These are phyloP conservation scores for Epizoanthus scotinus DNA, from an alignment of 92 coral and sea anemone species.

Conservation along the genomic window DNA sequence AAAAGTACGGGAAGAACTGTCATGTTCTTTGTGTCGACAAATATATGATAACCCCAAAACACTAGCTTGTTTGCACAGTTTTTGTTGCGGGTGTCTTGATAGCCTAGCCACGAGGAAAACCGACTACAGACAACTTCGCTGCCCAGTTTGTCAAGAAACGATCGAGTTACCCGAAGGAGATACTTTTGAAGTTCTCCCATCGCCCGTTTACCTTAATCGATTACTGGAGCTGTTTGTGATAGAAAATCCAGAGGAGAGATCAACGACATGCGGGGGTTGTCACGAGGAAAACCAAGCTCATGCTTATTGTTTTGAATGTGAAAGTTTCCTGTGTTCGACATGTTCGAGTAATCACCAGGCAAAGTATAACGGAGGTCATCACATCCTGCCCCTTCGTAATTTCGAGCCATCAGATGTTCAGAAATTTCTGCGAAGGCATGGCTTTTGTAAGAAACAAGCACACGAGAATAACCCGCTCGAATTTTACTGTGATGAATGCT, in stretches of 20 bases:
- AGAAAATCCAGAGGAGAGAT: slow-evolving; percentile 25
- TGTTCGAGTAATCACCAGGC: slow-evolving; percentile 26
- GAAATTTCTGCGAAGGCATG: slow-evolving; percentile 38
- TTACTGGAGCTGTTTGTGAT: slow-evolving; percentile 30
- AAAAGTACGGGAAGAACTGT: slow-evolving; percentile 6
- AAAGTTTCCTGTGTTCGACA: slow-evolving; percentile 31
- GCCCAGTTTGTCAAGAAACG: slow-evolving; percentile 40
- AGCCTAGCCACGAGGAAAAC: slow-evolving; percentile 42
- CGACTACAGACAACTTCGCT: slow-evolving; percentile 43
- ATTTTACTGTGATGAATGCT: slow-evolving; percentile 18
- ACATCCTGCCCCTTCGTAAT: not conserved
- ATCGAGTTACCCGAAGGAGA: slow-evolving; percentile 40
- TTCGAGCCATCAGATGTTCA: slow-evolving; percentile 41
- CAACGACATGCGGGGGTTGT: slow-evolving; percentile 15
- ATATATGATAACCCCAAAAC: slow-evolving; percentile 37
- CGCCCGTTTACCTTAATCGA: slow-evolving; percentile 36
- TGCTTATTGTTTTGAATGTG: slow-evolving; percentile 29
- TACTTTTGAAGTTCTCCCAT: slow-evolving; percentile 39
- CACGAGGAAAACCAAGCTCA: slow-evolving; percentile 35
- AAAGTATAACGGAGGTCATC: slow-evolving; percentile 21
- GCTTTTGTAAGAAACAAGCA: slow-evolving; percentile 17
- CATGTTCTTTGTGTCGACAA: slow-evolving; percentile 39
- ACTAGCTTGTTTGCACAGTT: slow-evolving; percentile 33
- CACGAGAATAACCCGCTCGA: slow-evolving; percentile 10
- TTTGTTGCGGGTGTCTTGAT: slow-evolving; percentile 42